phyloP scores from a whole-genome alignment of 1,140 invertebrate genomes.

The Drosophila paulistorum region DNA sequence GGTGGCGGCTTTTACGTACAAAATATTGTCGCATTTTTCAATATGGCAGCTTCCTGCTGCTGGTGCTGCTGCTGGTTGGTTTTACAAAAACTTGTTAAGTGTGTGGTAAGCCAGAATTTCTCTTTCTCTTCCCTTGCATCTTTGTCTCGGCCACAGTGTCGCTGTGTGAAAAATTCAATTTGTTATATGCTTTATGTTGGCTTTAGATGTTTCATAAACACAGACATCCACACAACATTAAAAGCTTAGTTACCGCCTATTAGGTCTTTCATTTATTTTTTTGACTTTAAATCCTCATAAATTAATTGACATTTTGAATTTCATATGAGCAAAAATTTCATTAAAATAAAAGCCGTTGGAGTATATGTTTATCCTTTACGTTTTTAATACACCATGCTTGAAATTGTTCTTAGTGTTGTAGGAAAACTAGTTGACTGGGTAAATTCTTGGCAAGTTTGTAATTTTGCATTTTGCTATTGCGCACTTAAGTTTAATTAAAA shows the following conservation, averaged over 20 bases:
- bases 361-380: neutral
- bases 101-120: slow-evolving; percentile 55
- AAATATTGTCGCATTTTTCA: slow-evolving; percentile 80
- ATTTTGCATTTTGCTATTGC: slow-evolving; percentile 76
- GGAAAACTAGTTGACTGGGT: slow-evolving; percentile 52
- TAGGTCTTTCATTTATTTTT: slow-evolving; percentile 16
- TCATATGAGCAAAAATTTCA: slow-evolving; percentile 46
- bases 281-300: slow-evolving; percentile 53
- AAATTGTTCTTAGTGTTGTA: neutral
- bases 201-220: slow-evolving; percentile 60
- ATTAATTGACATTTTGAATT: slow-evolving; percentile 49
- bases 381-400: slow-evolving; percentile 20
- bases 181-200: slow-evolving; percentile 75
- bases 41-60: slow-evolving; percentile 49
- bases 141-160: neutral
- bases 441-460: slow-evolving; percentile 45
- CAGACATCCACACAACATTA: slow-evolving; percentile 38
- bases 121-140: neutral
- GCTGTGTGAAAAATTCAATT: slow-evolving; percentile 71
- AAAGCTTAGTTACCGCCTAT: slow-evolving; percentile 52
- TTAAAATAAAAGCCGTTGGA: slow-evolving; percentile 63
- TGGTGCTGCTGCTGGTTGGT: neutral
- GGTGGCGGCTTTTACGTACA: slow-evolving; percentile 34
- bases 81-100: slow-evolving; percentile 74
- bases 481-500: slow-evolving; percentile 80